Evolutionary conservation across 2,113 vertebrate species (phyloP).

Genomic region (Eulacestoma nigropectus): DNA sequence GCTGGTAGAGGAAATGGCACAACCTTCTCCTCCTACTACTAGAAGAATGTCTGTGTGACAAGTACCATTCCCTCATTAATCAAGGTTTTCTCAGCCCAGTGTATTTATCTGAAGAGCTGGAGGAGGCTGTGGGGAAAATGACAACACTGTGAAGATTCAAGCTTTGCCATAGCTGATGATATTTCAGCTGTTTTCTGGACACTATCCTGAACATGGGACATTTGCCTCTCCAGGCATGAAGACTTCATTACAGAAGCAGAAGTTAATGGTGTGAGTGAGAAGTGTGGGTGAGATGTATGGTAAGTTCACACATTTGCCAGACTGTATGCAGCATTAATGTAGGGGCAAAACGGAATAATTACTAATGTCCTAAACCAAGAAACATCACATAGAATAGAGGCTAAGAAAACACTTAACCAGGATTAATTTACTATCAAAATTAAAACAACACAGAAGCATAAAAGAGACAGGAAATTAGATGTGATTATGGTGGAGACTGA

Average conservation of each 20-base stretch:
- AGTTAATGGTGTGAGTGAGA: not conserved
- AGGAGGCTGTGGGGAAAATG: not conserved
- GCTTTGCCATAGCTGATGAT: not conserved
- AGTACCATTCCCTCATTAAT: not conserved
- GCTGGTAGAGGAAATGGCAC: not conserved
- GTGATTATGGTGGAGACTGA: not conserved
- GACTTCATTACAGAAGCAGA: not conserved
- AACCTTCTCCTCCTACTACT: not conserved
- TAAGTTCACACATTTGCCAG: not conserved
- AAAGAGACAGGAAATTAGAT: not conserved
- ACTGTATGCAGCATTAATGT: not conserved
- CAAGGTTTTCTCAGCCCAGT: not conserved
- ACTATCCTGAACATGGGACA: not conserved
- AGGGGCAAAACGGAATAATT: not conserved
- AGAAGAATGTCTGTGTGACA: not conserved
- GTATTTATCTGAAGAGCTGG: not conserved
- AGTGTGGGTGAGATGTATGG: not conserved
- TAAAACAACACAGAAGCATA: not conserved
- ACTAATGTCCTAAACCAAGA: not conserved
- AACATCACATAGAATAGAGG: not conserved
- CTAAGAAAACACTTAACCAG: not conserved
- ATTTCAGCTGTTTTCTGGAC: not conserved
- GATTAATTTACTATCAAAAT: not conserved
- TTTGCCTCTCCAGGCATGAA: not conserved
- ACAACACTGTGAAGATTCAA: not conserved